Base-by-base conservation (phyloP, 2,113 vertebrate species). In the Gallinago jamesoni region DNA sequence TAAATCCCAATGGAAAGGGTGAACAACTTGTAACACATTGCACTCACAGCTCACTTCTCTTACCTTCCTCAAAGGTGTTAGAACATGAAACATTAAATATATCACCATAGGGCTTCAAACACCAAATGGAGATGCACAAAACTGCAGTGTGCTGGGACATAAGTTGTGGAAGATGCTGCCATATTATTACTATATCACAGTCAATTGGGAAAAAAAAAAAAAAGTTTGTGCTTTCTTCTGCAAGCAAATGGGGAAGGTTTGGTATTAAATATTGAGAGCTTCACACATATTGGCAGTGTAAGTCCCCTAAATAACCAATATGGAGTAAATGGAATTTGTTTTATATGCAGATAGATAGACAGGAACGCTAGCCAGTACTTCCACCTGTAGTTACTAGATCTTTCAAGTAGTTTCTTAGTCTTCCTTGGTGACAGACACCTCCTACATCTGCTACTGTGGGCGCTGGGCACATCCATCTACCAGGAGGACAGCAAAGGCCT, bases 301-400 rank as follows among this genome's bases (percentile, higher is more conserved):
- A 50, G 52, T 17, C 17, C 17, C 19, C 30, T 64, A 21, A 64
- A 35, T 10, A 68, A 28, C 15, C 43, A 50, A 37, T 1, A 41
- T 1, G 18, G 53, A 79, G 55, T 3, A 55, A 8, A 24, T 0
- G 3, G 20, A 50, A 8, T 6, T 30, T 1, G 14, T 12, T 84
- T 74, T 23, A 6, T 3, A 50, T 0, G 9, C 12, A 47, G 18
- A 8, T 2, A 28, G 2, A 60, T 9, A 28, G 3, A 41, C 2
- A 33, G 1, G 10, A 59, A 81, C 0, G 3, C 19, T 10, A 39
- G 28, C 4, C 14, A 79, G 9, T 5, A 63, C 27, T 74, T 56
- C 12, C 15, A 84, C 33, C 0, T 17, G 21, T 11, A 50, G 53
- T 25, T 35, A 79, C 48, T 22, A 33, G 41, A 50, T 8, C 48